Percentiles rank a stretch among this genome's conserved stretches.
phyloP scores from a whole-genome alignment of 2,797 vertebrate genomes.

The Siniperca scherzeri region DNA sequence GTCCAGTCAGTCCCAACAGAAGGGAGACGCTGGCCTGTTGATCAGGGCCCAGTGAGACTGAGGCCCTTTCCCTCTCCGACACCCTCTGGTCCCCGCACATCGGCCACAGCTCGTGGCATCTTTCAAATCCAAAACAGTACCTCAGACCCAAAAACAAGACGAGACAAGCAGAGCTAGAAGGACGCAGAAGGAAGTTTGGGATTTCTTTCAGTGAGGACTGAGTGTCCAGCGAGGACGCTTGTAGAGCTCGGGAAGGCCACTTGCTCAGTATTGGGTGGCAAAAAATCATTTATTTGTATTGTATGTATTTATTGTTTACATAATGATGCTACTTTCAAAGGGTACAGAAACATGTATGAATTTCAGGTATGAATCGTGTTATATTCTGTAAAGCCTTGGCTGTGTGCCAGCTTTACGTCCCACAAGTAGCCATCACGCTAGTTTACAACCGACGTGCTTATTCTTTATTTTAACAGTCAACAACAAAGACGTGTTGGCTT shows the following conservation, averaged over 20 bases:
- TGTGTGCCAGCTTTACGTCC: slow-evolving; percentile 72
- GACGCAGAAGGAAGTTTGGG: slow-evolving; percentile 42
- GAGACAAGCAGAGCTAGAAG: slow-evolving; percentile 50
- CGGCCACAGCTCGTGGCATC: slow-evolving; percentile 48
- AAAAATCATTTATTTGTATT: slow-evolving; percentile 63
- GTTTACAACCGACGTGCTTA: slow-evolving; percentile 77
- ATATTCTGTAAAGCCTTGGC: slow-evolving; percentile 75
- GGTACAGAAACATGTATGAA: slow-evolving; percentile 73
- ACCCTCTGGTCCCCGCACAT: slow-evolving; percentile 44
- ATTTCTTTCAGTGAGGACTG: slow-evolving; percentile 50
- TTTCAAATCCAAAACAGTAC: slow-evolving; percentile 58
- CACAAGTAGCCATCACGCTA: slow-evolving; percentile 70
- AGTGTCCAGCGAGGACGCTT: slow-evolving; percentile 21
- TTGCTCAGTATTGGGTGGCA: slow-evolving; percentile 52
- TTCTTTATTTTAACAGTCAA: slow-evolving; percentile 72
- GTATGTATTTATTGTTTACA: slow-evolving; percentile 89
- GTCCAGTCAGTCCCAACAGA: slow-evolving; percentile 36
- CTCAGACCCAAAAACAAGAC: slow-evolving; percentile 62
- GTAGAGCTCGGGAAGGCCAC: slow-evolving; percentile 40
- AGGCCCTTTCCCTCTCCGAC: slow-evolving; percentile 26
- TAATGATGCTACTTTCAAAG: slow-evolving; percentile 84
- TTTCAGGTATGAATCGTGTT: slow-evolving; percentile 80
- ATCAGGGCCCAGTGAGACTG: slow-evolving; percentile 52
- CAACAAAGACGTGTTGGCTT: slow-evolving; percentile 54
- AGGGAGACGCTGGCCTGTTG: slow-evolving; percentile 47